These are phyloP conservation scores for Lasioglossum villosulum DNA, from an alignment of 2,888 invertebrate species.

Conservation along the genomic window DNA sequence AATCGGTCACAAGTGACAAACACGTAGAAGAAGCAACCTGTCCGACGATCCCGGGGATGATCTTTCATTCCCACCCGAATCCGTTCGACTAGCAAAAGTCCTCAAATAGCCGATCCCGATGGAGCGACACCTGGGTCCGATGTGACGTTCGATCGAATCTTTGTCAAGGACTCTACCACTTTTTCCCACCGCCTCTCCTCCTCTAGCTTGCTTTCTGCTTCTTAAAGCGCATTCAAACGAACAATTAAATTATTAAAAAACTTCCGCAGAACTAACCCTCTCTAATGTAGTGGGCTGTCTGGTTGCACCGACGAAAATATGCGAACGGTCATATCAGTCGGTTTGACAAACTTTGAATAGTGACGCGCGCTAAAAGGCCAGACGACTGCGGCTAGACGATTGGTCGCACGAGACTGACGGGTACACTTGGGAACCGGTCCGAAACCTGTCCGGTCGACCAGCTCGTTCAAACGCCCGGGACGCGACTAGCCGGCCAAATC, in stretches of 20 bases:
- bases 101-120: neutral
- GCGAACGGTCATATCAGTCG: conserved; percentile 48
- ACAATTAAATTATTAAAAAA: conserved; percentile 11
- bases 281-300: conserved; percentile 29
- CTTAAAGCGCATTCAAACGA: neutral
- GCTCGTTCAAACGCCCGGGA: conserved; percentile 85
- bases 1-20: conserved; percentile 35
- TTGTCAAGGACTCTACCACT: neutral
- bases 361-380: conserved; percentile 32
- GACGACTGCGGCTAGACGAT: conserved; percentile 53
- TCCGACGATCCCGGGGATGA: neutral
- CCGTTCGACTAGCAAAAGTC: neutral
- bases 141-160: neutral
- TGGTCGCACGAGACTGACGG: conserved; percentile 66
- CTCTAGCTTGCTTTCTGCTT: neutral
- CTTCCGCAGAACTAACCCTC: conserved; percentile 54
- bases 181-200: neutral
- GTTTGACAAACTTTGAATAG: neutral
- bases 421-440: conserved; percentile 60
- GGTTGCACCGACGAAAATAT: conserved; percentile 7
- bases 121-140: neutral
- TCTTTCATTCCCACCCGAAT: neutral
- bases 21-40: neutral
- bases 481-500: conserved; percentile 83
- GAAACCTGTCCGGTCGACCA: conserved; percentile 70